These are phyloP conservation scores for Bufo gargarizans DNA, from an alignment of 2,113 vertebrate genomes.

Conservation along the genomic window DNA sequence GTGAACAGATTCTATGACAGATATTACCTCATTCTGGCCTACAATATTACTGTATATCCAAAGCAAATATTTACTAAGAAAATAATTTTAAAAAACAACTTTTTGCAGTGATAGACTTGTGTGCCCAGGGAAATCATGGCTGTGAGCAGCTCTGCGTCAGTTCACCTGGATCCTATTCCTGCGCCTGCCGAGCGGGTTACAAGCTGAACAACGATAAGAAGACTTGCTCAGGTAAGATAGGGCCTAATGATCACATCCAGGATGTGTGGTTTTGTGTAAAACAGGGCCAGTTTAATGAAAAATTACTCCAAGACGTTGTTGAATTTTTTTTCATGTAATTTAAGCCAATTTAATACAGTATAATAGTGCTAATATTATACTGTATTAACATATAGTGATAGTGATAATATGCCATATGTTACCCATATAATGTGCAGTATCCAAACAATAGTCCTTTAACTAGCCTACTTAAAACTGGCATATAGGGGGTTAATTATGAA, in stretches of 20 bases:
- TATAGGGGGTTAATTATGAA: too few species aligned
- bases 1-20: not conserved
- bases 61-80: not conserved
- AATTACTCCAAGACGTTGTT: not conserved
- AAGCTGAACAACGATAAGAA: conserved; percentile 80
- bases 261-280: not conserved
- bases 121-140: conserved; percentile 78
- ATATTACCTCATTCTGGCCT: not conserved
- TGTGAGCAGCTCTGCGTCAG: conserved; percentile 85
- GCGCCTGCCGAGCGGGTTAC: conserved; percentile 78
- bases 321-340: not conserved
- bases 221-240: conserved; percentile 80
- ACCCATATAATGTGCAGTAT: not conserved
- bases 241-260: not conserved
- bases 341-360: not conserved
- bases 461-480: too few species aligned
- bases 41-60: not conserved
- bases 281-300: not conserved
- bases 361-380: too few species aligned
- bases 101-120: conserved; percentile 77
- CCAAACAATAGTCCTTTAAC: not conserved
- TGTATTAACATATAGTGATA: too few species aligned
- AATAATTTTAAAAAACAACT: not conserved
- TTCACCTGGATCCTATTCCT: conserved; percentile 76
- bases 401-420: not conserved